Evolutionary conservation across 2,797 vertebrate species (phyloP).

Genomic region (Etheostoma nigrum): DNA sequence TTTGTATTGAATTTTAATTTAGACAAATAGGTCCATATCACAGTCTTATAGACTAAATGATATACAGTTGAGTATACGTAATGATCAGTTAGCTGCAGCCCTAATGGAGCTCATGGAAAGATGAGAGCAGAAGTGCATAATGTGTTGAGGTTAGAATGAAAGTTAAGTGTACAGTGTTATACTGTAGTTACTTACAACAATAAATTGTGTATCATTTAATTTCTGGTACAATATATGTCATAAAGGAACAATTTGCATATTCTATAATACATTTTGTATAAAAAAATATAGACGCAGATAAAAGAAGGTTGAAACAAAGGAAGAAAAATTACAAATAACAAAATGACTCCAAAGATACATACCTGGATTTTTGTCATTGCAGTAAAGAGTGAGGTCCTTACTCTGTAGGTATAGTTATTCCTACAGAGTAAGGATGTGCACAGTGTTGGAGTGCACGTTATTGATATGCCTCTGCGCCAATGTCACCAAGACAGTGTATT

Average conservation of each 20-base stretch:
- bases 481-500: neutral
- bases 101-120: neutral
- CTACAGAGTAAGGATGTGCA: neutral
- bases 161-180: neutral
- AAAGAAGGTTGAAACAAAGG: neutral
- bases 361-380: neutral
- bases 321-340: neutral
- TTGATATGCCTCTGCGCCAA: neutral
- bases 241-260: neutral
- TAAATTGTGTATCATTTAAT: neutral
- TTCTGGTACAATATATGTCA: neutral
- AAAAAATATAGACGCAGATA: neutral
- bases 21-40: too few species aligned
- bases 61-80: constrained; percentile 1
- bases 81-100: neutral
- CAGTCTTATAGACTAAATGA: neutral
- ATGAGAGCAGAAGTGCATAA: neutral
- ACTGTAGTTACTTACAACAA: neutral
- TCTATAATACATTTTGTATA: neutral
- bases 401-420: neutral
- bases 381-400: neutral
- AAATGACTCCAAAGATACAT: neutral
- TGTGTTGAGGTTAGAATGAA: neutral
- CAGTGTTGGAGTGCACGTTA: neutral
- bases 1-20: too few species aligned